A percentile compares a stretch with the other conserved stretches of the same genome.
These are phyloP conservation scores for Brachionus rubens DNA, from an alignment of 1,140 invertebrate species.

Conservation along the genomic window DNA sequence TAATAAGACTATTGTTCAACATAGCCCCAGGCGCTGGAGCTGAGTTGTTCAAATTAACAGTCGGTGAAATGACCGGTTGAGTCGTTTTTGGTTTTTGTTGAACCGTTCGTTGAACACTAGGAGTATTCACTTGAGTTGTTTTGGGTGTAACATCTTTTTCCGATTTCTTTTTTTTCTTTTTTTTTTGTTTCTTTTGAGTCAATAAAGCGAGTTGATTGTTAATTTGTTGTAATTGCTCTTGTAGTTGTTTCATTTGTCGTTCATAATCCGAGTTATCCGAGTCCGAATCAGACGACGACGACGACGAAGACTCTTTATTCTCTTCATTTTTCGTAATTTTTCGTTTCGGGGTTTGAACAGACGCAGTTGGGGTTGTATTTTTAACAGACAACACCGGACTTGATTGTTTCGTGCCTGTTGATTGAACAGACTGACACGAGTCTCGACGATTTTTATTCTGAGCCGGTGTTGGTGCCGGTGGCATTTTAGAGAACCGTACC, in stretches of 20 bases:
- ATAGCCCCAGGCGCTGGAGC: not conserved
- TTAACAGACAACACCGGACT: constrained; percentile 2
- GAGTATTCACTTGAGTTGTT: too few relatives aligned
- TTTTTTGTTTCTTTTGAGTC: constrained; percentile 54
- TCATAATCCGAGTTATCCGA: constrained; percentile 38
- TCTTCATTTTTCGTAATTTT: too few relatives aligned
- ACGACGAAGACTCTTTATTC: too few relatives aligned
- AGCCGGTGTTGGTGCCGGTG: not conserved
- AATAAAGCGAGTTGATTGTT: constrained; percentile 57
- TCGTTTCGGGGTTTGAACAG: too few relatives aligned
- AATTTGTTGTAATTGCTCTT: constrained; percentile 53
- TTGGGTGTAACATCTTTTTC: too few relatives aligned
- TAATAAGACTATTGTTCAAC: too few relatives aligned
- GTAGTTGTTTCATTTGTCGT: constrained; percentile 38
- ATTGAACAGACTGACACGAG: constrained; percentile 62
- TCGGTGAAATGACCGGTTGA: too few relatives aligned
- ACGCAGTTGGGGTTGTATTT: not conserved
- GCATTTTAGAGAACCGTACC: constrained; percentile 44
- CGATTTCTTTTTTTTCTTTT: constrained; percentile 52
- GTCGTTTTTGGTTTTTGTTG: too few relatives aligned
- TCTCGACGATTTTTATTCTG: not conserved
- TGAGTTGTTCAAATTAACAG: too few relatives aligned
- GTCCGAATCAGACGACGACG: not conserved
- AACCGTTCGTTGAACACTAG: too few relatives aligned
- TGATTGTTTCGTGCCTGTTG: too few relatives aligned